phyloP scores from a whole-genome alignment of 2,888 invertebrate species.

The Tinea semifulvella region DNA sequence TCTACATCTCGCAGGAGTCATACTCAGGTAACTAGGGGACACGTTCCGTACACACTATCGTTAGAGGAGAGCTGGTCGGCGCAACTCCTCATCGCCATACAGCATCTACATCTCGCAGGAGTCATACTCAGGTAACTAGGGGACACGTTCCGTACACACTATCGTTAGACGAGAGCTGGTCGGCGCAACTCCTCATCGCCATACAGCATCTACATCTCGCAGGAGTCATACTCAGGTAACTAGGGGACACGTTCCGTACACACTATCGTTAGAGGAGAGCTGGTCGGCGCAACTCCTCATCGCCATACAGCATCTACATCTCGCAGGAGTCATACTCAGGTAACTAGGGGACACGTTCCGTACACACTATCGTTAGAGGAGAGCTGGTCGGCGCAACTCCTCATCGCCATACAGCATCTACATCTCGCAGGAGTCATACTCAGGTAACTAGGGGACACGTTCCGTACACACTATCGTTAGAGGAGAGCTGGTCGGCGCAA shows the following conservation, averaged over 20 bases:
- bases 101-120: conserved; percentile 80
- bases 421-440: conserved; percentile 83
- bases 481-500: conserved; percentile 72
- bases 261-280: too few species aligned
- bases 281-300: conserved; percentile 75
- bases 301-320: conserved; percentile 81
- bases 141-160: too few species aligned
- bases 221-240: conserved; percentile 76
- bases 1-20: conserved; percentile 81
- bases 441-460: conserved; percentile 41
- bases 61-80: too few species aligned
- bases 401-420: conserved; percentile 78
- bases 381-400: conserved; percentile 73
- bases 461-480: too few species aligned
- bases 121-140: conserved; percentile 70
- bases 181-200: conserved; percentile 79
- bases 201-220: conserved; percentile 80
- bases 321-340: conserved; percentile 79
- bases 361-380: too few species aligned
- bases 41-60: too few species aligned
- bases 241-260: background rate
- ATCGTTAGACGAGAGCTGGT: too few species aligned
- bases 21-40: conserved; percentile 60
- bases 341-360: conserved; percentile 20
- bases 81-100: conserved; percentile 80